Base-by-base conservation (phyloP, 2,113 vertebrate genomes). In the Syngnathus floridae region DNA sequence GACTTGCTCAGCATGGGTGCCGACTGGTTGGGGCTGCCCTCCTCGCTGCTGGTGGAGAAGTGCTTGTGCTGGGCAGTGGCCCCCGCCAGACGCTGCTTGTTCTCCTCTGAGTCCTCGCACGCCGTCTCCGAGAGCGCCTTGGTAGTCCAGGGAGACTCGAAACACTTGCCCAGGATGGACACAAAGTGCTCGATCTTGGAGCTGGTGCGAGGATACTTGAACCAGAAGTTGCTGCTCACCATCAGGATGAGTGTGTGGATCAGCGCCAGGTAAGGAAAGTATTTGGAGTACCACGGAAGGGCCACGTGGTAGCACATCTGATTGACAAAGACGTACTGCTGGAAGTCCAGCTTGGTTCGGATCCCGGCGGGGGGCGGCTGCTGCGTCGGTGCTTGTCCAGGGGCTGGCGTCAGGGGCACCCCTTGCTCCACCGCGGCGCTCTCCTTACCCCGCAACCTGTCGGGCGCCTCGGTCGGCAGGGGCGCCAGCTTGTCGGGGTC, bases 141-240 rank as follows among this genome's bases (percentile, higher is more conserved):
- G 11, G 97, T 98, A 21, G 97, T 99, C 97, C 97, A 99, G 9
- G 96, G 97, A 5, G 97, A 99, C 81, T 99, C 97, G 49, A 99
- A 99, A 79, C 96, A 99, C 68, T 98, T 98, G 11, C 96, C 97
- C 72, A 99, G 82, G 74, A 98, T 99, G 21, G 96, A 97, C 48
- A 99, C 97, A 83, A 99, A 99, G 83, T 99, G 97, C 80, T 99
- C 97, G 5, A 99, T 94, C 89, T 99, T 99, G 62, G 97, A 99
- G 80, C 97, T 97, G 0, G 97, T 99, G 88, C 98, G 98, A 75
- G 97, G 97, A 80, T 99, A 99, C 75, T 99, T 99, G 88, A 99
- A 98, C 97, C 97, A 99, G 87, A 99, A 99, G 83, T 99, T 99
- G 88, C 97, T 98, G 72, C 97, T 99, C 77, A 99, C 95, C 95